Evolutionary conservation across 2,797 vertebrate genomes (phyloP).

Genomic region (Ibycter americanus): DNA sequence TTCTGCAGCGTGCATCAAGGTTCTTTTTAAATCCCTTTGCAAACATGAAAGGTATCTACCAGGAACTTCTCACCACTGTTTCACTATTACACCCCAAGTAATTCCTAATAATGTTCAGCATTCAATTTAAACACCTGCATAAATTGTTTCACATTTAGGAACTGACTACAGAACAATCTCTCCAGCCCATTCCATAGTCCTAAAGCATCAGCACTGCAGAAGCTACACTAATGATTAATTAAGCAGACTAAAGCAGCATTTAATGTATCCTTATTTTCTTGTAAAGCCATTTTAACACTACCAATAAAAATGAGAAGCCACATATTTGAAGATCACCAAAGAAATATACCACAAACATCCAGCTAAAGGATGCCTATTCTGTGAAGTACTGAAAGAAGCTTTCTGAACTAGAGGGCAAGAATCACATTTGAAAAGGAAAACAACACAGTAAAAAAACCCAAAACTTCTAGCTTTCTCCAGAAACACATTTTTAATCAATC

Average conservation of each 20-base stretch:
- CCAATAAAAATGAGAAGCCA: background rate
- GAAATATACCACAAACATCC: background rate
- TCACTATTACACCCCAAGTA: background rate
- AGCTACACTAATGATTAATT: background rate
- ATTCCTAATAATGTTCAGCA: background rate
- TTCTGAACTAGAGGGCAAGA: background rate
- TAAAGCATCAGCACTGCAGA: background rate
- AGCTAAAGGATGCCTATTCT: background rate
- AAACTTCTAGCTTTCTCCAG: background rate
- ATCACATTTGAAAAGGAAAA: background rate
- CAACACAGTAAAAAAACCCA: rapidly evolving
- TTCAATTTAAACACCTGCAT: background rate
- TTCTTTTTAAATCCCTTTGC: background rate
- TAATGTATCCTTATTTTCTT: background rate
- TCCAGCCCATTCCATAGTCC: background rate
- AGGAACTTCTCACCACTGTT: background rate
- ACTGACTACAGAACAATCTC: background rate
- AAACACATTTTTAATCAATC: background rate
- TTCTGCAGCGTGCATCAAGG: background rate
- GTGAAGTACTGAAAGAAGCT: background rate
- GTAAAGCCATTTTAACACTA: background rate
- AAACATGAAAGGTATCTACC: background rate
- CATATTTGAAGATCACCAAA: background rate
- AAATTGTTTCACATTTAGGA: background rate
- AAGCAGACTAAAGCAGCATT: background rate